Conservation (phyloP, 2,113 vertebrate genomes). For the Mus spicilegus region DNA sequence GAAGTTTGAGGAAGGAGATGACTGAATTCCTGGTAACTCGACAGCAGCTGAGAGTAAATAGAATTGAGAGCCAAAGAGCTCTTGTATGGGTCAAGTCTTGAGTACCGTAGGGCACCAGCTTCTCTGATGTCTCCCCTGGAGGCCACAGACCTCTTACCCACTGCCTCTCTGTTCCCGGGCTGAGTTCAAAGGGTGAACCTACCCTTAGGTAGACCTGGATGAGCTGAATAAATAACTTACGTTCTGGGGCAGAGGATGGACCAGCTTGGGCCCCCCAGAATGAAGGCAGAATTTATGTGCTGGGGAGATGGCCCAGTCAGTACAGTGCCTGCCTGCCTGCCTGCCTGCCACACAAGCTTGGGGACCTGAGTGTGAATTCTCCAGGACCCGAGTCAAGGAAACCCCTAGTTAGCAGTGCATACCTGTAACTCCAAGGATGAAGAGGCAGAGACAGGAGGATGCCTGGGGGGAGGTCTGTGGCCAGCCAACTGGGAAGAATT, state of each 20-base stretch:
- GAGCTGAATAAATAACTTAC: too few species aligned
- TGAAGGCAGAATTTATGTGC: not conserved
- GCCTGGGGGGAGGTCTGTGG: not conserved
- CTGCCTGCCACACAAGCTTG: too few species aligned
- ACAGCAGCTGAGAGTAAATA: not conserved
- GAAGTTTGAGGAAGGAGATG: not conserved
- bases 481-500: not conserved
- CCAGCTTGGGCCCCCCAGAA: accelerated
- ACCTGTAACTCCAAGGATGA: not conserved
- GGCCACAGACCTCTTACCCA: not conserved
- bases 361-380: not conserved
- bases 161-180: not conserved
- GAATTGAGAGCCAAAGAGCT: not conserved
- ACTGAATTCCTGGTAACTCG: not conserved
- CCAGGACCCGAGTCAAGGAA: not conserved
- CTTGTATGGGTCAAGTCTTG: not conserved
- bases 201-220: too few species aligned
- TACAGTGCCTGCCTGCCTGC: not conserved
- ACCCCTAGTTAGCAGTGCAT: not conserved
- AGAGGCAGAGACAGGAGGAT: not conserved
- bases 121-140: not conserved
- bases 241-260: not conserved
- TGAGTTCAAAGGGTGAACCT: not conserved
- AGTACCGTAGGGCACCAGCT: not conserved
- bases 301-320: not conserved